Conservation (phyloP, 1,140 invertebrate genomes). For the Octopus sinensis region DNA sequence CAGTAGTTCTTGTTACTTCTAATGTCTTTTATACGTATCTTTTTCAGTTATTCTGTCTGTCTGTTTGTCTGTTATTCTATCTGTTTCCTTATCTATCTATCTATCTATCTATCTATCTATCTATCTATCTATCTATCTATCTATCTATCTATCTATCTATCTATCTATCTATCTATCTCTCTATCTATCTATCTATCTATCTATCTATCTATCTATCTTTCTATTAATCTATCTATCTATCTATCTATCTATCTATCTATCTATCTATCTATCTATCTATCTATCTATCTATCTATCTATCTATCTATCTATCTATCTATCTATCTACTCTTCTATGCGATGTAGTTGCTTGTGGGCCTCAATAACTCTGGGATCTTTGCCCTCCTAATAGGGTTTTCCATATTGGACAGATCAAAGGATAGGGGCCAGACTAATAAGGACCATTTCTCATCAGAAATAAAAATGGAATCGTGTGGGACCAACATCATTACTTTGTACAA, state of each 20-base stretch:
- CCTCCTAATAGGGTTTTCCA: no score
- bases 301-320: slow-evolving; percentile 3
- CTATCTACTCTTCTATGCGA: not conserved
- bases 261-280: not conserved
- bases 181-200: not conserved
- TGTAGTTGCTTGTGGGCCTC: no score
- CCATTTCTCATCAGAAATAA: no score
- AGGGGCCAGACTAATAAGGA: no score
- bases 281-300: not conserved
- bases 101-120: not conserved
- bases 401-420: no score
- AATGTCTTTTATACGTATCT: not conserved
- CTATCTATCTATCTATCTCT: slow-evolving; percentile 1
- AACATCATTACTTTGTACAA: no score
- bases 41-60: not conserved
- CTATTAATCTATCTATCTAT: slow-evolving; percentile 1
- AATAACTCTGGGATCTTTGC: no score
- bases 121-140: not conserved
- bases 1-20: not conserved
- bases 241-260: not conserved
- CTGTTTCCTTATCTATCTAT: not conserved
- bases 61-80: not conserved
- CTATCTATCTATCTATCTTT: not conserved
- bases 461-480: no score
- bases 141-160: not conserved